A percentile compares a stretch with the other conserved stretches of the same genome.
Conservation (phyloP, 64 coral and sea anemone genomes). For the Stichodactyla helianthus region DNA sequence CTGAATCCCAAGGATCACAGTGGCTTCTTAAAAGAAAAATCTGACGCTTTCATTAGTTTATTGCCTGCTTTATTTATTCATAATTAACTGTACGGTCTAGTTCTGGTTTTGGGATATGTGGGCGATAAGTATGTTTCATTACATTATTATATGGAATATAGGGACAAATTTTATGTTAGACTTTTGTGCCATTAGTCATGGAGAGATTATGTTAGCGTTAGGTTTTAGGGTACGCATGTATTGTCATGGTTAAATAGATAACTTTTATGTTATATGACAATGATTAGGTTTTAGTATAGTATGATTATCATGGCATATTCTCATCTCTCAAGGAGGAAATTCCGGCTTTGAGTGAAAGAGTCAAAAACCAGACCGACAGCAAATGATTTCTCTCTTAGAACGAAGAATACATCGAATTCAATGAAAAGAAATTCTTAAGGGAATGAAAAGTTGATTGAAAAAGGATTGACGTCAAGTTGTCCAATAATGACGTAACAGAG, state of each 20-base stretch:
- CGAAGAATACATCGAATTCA: neutral
- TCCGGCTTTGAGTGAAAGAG: neutral
- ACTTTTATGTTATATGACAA: too few relatives aligned
- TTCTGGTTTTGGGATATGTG: neutral
- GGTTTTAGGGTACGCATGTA: neutral
- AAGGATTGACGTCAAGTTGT: too few relatives aligned
- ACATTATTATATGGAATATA: neutral
- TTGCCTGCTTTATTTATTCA: neutral
- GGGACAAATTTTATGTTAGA: too few relatives aligned
- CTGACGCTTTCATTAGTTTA: neutral
- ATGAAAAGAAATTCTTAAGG: neutral
- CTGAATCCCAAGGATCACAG: too few relatives aligned
- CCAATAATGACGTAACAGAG: neutral
- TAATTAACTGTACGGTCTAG: neutral
- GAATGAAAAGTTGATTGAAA: neutral
- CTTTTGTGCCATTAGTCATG: too few relatives aligned
- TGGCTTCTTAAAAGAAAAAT: too few relatives aligned
- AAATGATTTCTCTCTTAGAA: slow-evolving; percentile 7
- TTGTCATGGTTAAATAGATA: too few relatives aligned
- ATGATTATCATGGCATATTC: too few relatives aligned
- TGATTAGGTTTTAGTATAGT: neutral
- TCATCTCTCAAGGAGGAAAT: too few relatives aligned
- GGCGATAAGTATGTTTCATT: neutral
- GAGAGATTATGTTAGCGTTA: too few relatives aligned
- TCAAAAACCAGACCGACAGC: neutral